Evolutionary conservation across 2,797 vertebrate genomes (phyloP), one percentile per base, ranked within the genome.

Genomic region (Oreortyx pictus): DNA sequence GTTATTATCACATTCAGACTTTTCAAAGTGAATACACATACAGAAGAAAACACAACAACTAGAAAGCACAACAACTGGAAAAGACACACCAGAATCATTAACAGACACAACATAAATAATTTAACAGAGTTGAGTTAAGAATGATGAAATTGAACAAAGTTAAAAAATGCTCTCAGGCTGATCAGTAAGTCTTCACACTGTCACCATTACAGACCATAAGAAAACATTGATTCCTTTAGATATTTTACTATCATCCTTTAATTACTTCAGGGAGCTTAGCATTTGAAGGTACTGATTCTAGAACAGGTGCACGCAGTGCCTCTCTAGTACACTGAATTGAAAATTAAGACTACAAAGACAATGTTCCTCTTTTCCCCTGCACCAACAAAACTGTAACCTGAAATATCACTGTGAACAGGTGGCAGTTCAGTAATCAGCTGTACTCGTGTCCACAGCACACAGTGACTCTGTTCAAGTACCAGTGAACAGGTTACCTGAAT

Each of bases 401-500:
- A 65, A 12, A n/a, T 1, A 0, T 5, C 50, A 5, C 41, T 13
- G 22, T 0, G 0, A 73, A 44, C 3, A 31, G 75, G 17, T 57
- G 64, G 70, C 56, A 73, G 37, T 39, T 64, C 24, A 60, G 33
- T 11, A 17, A 74, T 68, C 78, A 62, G 14, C 46, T 87, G 52
- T 8, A 12, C 8, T 16, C n/a, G 2, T 1, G 5, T 8, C 33
- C 72, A 50, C 3, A 77, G 44, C 52, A 74, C 56, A 19, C 41
- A 65, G 2, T 4, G 11, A 8, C 14, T 14, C 49, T 15, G 37
- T 37, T 37, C 43, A 3, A 86, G 16, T 11, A 39, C 39, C n/a
- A 35, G 60, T 8, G 64, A 91, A 39, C 3, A 20, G 12, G 35
- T 90, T 88, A 99, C 99, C 99, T 99, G 99, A 90, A 99, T 99